Conservation (phyloP, 2,888 invertebrate genomes). For the Nomada ruficornis region DNA sequence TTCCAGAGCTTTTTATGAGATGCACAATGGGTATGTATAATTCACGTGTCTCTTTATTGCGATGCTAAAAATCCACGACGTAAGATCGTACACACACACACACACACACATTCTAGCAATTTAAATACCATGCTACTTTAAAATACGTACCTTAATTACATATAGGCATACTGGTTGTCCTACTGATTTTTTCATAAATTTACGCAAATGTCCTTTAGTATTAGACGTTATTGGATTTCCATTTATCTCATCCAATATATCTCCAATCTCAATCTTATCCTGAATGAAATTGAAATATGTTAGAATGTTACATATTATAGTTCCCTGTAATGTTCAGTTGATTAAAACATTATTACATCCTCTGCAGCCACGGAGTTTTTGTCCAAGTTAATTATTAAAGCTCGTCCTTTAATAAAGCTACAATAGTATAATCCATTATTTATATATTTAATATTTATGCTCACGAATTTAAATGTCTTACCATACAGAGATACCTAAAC, state of each 20-base stretch:
- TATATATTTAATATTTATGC: neutral
- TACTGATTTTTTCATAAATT: constrained; percentile 84
- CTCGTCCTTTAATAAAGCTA: constrained; percentile 87
- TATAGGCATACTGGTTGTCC: constrained; percentile 85
- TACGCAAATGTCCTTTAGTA: constrained; percentile 85
- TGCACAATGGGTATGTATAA: constrained; percentile 85
- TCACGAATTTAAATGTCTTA: constrained; percentile 70
- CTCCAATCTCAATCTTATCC: constrained; percentile 87
- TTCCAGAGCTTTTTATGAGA: constrained; percentile 78
- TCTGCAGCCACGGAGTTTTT: constrained; percentile 88
- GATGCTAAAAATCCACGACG: constrained; percentile 73
- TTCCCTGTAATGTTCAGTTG: constrained; percentile 41
- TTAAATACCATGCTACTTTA: neutral
- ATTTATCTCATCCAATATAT: constrained; percentile 88
- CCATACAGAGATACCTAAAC: constrained; percentile 87
- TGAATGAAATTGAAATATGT: constrained; percentile 72
- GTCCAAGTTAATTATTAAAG: constrained; percentile 86
- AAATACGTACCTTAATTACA: constrained; percentile 85
- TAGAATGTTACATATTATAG: constrained; percentile 1
- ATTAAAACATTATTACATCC: constrained; percentile 85
- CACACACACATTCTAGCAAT: neutral
- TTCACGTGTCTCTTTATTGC: constrained; percentile 80
- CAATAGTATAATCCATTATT: constrained; percentile 69
- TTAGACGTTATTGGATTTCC: constrained; percentile 85
- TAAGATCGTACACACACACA: neutral